Conservation (phyloP, 2,888 invertebrate genomes). For the Habrosyne pyritoides region DNA sequence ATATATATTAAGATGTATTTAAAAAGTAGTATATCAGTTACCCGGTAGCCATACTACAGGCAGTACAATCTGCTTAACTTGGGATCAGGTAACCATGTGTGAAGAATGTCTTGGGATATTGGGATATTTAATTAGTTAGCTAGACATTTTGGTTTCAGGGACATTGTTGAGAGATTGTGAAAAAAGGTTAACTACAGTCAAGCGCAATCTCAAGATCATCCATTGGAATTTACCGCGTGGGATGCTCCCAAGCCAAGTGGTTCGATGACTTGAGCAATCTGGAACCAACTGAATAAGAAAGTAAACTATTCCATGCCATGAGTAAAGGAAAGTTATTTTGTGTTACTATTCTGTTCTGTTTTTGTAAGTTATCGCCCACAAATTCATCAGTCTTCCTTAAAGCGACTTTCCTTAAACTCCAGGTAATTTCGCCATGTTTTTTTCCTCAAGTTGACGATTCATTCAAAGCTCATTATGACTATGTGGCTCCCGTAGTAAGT, state of each 20-base stretch:
- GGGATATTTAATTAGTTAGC: too few relatives aligned
- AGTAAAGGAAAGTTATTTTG: neutral
- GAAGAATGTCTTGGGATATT: too few relatives aligned
- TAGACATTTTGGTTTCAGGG: too few relatives aligned
- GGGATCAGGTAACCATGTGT: too few relatives aligned
- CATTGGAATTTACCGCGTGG: slow-evolving; percentile 1
- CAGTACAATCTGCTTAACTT: too few relatives aligned
- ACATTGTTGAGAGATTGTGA: too few relatives aligned
- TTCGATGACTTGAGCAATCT: neutral
- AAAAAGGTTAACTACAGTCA: neutral
- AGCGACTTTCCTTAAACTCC: neutral
- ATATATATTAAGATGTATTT: too few relatives aligned
- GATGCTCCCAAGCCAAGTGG: neutral
- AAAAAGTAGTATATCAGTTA: too few relatives aligned
- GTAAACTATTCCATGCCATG: neutral
- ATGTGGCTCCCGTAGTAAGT: neutral
- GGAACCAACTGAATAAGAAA: neutral
- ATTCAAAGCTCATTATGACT: neutral
- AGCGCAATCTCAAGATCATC: neutral
- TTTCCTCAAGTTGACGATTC: neutral
- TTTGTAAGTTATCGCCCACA: too few relatives aligned
- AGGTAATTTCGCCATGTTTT: neutral
- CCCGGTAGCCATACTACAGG: too few relatives aligned
- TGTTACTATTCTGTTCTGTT: too few relatives aligned
- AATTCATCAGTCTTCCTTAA: neutral